A percentile compares a stretch with the other conserved stretches of the same genome.
phyloP scores from a whole-genome alignment of 1,140 invertebrate species.

The Cotesia chilonis region DNA sequence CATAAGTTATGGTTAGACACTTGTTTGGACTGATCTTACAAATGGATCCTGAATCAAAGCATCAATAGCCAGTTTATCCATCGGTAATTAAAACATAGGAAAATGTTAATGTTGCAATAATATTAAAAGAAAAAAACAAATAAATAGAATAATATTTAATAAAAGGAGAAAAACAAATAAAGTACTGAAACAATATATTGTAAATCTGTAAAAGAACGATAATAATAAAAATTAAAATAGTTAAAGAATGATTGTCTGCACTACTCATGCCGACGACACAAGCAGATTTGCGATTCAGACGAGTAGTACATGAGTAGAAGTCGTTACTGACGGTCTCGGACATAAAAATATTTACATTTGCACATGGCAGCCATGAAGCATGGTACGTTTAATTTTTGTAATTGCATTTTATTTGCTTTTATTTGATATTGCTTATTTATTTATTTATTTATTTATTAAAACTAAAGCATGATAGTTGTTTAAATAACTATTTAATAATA shows the following conservation, averaged over 20 bases:
- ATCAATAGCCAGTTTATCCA: constrained; percentile 52
- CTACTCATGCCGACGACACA: constrained; percentile 58
- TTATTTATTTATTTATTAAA: constrained; percentile 1
- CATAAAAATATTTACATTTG: constrained; percentile 59
- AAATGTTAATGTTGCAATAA: background rate
- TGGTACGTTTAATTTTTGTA: constrained; percentile 61
- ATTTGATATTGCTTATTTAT: constrained; percentile 46
- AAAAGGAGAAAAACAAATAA: constrained; percentile 18
- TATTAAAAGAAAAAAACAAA: background rate
- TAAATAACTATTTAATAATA: no score
- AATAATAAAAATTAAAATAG: constrained; percentile 44
- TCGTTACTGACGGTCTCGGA: constrained; percentile 55
- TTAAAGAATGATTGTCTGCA: constrained; percentile 64
- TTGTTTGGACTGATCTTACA: constrained; percentile 58
- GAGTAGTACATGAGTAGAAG: constrained; percentile 61
- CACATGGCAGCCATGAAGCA: constrained; percentile 69
- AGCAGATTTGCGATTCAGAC: constrained; percentile 60
- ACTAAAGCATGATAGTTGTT: background rate
- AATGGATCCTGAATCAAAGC: constrained; percentile 61
- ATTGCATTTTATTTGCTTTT: constrained; percentile 48
- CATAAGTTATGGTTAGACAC: constrained; percentile 60
- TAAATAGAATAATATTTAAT: constrained; percentile 11
- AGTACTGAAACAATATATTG: constrained; percentile 1
- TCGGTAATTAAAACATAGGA: constrained; percentile 50
- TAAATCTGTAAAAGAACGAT: background rate